Evolutionary conservation across 2,888 invertebrate species (phyloP).

Genomic region (Meloe dianella): DNA sequence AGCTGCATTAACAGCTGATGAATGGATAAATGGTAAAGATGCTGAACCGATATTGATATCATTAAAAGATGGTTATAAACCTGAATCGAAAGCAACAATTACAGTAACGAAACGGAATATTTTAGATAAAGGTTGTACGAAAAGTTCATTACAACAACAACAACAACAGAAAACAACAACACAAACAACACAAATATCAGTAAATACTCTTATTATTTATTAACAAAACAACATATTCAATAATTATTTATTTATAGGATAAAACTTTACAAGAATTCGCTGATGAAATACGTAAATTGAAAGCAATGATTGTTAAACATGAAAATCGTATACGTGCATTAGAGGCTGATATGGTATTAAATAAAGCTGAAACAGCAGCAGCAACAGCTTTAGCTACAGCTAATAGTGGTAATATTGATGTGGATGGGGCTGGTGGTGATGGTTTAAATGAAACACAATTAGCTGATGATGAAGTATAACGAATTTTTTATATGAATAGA

Average conservation of each 20-base stretch:
- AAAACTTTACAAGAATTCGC: constrained; percentile 82
- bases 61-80: constrained; percentile 78
- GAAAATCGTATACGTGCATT: constrained; percentile 84
- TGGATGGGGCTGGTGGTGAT: constrained; percentile 57
- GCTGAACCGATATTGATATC: constrained; percentile 91
- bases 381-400: constrained; percentile 3
- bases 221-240: too few species aligned
- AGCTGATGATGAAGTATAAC: constrained; percentile 70
- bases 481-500: too few species aligned
- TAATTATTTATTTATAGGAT: too few species aligned
- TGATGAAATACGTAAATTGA: constrained; percentile 89
- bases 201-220: too few species aligned
- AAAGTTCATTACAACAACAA: constrained; percentile 38
- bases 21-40: constrained; percentile 90
- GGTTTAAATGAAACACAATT: constrained; percentile 56
- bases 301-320: constrained; percentile 93
- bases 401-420: constrained; percentile 44
- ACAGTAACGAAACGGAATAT: constrained; percentile 80
- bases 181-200: constrained; percentile 49
- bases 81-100: constrained; percentile 73
- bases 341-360: constrained; percentile 67
- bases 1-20: constrained; percentile 87
- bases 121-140: constrained; percentile 70
- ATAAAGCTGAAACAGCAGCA: constrained; percentile 41
- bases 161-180: constrained; percentile 21